Base-by-base conservation (phyloP, 2,888 invertebrate genomes). In the Keiferia lycopersicella region DNA sequence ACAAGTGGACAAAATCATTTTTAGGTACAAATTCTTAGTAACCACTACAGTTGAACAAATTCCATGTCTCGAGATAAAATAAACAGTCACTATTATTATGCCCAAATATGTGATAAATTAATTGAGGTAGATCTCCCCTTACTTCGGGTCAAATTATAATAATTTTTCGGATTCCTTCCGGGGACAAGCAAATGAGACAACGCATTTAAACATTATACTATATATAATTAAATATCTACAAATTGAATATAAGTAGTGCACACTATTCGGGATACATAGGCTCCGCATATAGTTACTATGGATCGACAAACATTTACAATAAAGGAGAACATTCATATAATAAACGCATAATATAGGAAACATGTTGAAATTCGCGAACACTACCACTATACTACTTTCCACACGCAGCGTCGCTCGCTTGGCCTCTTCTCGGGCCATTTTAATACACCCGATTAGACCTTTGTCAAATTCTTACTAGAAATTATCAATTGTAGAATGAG, bases 201-300 rank as follows among this genome's bases (percentile, higher is more conserved):
- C 85, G 83, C 86, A 84, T 86, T 51, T 86, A 84, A 84, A 88
- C 87, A 89, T 91, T 91, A 90, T 88, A 88, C 89, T 91, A 91
- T 91, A 87, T 87, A 90, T 90, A 90, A 90, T 91, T 91, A 91
- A 87, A 88, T 91, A 91, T 91, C 91, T 91, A 91, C 91, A 91
- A 89, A 88, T 90, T 84, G 88, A 87, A 88, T 84, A 83, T 84
- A 87, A 84, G 82, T 81, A 88, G 88, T 89, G 88, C 89, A 85
- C 84, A 83, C 88, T 87, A 88, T 85, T 75, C 71, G 82, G 86
- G 83, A 83, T 82, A 82, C 83, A 77, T 70, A 76, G 77, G 77
- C 79, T 82, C 82, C 85, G 75, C 78, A 80, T 77, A 81, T 73
- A 78, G 75, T 76, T 76, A 78, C 81, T 82, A 81, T 79, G 83